Base-by-base conservation (phyloP, 2,797 vertebrate species). In the Distichodus sexfasciatus region DNA sequence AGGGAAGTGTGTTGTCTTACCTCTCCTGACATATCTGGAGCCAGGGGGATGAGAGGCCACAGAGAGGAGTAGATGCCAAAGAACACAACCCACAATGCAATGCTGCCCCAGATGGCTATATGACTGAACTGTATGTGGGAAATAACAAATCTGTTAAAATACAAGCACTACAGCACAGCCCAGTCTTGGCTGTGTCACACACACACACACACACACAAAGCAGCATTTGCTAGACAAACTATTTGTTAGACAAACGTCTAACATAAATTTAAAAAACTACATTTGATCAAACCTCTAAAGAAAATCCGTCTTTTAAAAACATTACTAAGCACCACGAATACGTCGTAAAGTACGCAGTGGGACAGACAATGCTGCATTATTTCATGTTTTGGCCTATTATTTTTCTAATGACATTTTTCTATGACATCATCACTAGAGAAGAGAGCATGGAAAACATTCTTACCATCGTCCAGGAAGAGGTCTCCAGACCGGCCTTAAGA, bases 1-100 rank as follows among this genome's bases (percentile, higher is more conserved):
- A 98, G 86, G 24, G 93, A 96, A 43, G 23, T 48, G 33, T 50
- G 35, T 61, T 12, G 10, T 50, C 74, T 91, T 97, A 99, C 97
- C 96, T 99, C 94, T 91, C 97, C 97, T 46, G 95, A 98, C 95
- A 99, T 99, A 84, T 99, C 96, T 0, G 97, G 96, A 78, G 97
- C 97, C 87, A 99, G 87, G 3, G 97, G 91, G 80, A 99, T 88
- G 59, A 94, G 82, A 12, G 97, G 97, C 97, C 97, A 99, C 63
- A 99, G 84, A 33, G 94, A 97, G 36, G 97, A 96, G 86, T 99
- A 99, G 89, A 98, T 92, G 64, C 90, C 89, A 79, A 99, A 99
- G 84, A 99, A 98, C 83, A 99, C 94, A 79, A 99, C 87, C 97
- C 97, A 99, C 62, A 99, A 91, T 4, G 80, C 87, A 62, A 99